These are phyloP conservation scores for Pluvianellus socialis DNA, from an alignment of 2,113 vertebrate species.

Conservation along the genomic window DNA sequence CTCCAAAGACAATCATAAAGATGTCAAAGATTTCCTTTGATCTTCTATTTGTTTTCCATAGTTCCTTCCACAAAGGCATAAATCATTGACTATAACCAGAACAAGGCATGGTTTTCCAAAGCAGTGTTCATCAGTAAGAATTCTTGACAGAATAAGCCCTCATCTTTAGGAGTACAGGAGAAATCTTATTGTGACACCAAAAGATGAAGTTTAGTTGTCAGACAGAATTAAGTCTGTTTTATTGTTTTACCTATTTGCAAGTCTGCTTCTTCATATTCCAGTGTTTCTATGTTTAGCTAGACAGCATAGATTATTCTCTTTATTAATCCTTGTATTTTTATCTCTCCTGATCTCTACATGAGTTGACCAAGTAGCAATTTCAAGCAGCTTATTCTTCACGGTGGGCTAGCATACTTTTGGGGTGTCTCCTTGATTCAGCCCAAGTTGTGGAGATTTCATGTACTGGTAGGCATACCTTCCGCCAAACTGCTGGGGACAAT, in stretches of 20 bases:
- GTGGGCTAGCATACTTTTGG: background rate
- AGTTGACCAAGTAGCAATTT: background rate
- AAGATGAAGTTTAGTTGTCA: background rate
- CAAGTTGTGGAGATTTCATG: background rate
- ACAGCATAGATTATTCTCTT: background rate
- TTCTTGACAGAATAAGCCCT: background rate
- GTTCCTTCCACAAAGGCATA: background rate
- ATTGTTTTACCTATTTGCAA: background rate
- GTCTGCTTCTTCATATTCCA: background rate
- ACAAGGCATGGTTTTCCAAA: background rate
- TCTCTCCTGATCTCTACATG: background rate
- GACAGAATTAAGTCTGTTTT: background rate
- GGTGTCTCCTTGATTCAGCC: background rate
- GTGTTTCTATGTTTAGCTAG: background rate
- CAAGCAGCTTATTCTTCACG: background rate
- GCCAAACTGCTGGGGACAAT: background rate
- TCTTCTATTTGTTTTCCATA: constrained; percentile 20
- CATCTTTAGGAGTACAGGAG: background rate
- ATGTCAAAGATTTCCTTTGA: constrained; percentile 7
- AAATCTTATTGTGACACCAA: background rate
- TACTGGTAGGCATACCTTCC: background rate
- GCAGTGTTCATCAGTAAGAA: background rate
- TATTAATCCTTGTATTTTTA: background rate
- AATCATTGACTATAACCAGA: background rate
- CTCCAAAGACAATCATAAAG: constrained; percentile 1